Conservation (phyloP, 2,797 vertebrate genomes). For the Malurus leucopterus region DNA sequence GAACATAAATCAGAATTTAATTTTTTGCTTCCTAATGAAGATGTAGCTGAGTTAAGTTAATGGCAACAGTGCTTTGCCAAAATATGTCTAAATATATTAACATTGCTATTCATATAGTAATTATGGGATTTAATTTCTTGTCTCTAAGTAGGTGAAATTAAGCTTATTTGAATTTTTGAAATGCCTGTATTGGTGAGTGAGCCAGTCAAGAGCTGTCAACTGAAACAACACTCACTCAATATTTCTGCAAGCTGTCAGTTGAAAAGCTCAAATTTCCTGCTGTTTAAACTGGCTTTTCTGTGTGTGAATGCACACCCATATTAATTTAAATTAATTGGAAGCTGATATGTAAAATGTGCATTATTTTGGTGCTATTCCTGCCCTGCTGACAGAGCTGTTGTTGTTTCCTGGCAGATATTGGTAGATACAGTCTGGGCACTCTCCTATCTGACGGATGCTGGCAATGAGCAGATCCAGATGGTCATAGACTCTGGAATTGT, state of each 20-base stretch:
- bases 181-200: not conserved
- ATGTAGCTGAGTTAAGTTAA: not conserved
- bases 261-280: not conserved
- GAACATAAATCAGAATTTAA: not conserved
- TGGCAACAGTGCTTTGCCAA: not conserved
- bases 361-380: not conserved
- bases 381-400: not conserved
- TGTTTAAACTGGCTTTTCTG: not conserved
- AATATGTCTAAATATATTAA: not conserved
- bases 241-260: not conserved
- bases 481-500: conserved; percentile 98
- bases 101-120: not conserved
- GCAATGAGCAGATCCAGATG: conserved; percentile 99
- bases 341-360: accelerated
- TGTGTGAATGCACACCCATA: accelerated
- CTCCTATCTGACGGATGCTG: conserved; percentile 96
- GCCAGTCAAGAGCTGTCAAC: not conserved
- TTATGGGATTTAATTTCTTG: not conserved
- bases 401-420: conserved; percentile 81
- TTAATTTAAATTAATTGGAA: accelerated
- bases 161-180: not conserved
- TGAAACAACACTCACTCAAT: not conserved
- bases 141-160: not conserved
- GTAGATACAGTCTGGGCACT: conserved; percentile 99
- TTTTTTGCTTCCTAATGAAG: not conserved